Base-by-base conservation (phyloP, 1,140 invertebrate species). In the Papilio machaon region DNA sequence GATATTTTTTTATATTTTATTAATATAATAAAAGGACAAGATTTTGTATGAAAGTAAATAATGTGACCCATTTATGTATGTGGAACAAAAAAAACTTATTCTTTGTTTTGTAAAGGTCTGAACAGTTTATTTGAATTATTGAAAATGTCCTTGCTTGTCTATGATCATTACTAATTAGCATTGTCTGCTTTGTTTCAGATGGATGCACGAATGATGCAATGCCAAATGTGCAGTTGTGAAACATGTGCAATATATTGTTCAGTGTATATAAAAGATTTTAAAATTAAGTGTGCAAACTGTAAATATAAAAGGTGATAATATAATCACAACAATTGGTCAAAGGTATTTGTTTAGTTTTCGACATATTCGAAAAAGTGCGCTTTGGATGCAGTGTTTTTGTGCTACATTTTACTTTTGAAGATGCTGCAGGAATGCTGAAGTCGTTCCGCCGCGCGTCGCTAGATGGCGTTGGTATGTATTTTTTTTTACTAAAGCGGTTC, bases 311-410 rank as follows among this genome's bases (percentile, higher is more conserved):
- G 83, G 87, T 91, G 88, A 91, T 85, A 86, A 83, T 67, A 84
- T 83, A 82, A 83, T 88, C 88, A 87, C 84, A 84, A 85, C 84
- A 82, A 83, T 85, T 82, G 70, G 75, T 79, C 64, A 77, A 83
- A 80, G 43, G 79, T 76, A 49, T 76, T 49, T 15, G 23, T 75
- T 67, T 47, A 23, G 17, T 64, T 43, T 64, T 30, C 58, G 76
- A 43, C 38, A 67, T 64, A 19, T 67, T 86, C 87, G 60, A 82
- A 87, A 88, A 87, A 87, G 90, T 92, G 92, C 87, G 84, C 85
- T 88, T 92, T 94, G 92, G 92, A 94, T 94, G 92, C 92, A 94
- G 92, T 94, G 92, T 83, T 91, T 73, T 81, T 83, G 77, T 85
- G 79, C 86, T 87, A 94, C 91, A 90, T 93, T 90, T 90, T 89